A percentile compares a stretch with the other conserved stretches of the same genome.
Conservation (phyloP, 2,888 invertebrate genomes). For the Plebejus argus region DNA sequence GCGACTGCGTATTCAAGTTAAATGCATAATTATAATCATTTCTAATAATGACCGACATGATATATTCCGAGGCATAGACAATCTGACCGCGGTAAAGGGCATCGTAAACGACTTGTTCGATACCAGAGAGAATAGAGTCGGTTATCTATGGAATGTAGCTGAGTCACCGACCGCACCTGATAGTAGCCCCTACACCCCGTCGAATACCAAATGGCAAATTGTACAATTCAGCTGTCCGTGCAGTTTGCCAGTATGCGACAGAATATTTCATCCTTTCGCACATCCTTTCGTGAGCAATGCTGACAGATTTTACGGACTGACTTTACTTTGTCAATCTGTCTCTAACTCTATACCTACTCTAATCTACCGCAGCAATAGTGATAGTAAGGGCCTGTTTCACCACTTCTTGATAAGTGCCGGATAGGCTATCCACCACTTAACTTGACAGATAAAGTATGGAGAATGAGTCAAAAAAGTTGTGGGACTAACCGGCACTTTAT, state of each 20-base stretch:
- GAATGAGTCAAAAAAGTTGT: too few species aligned
- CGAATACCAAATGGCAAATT: slow-evolving; percentile 56
- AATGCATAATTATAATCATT: slow-evolving; percentile 45
- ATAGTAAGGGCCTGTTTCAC: too few species aligned
- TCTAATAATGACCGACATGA: slow-evolving; percentile 48
- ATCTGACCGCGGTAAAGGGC: slow-evolving; percentile 64
- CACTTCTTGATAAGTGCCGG: too few species aligned
- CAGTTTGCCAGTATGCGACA: not conserved
- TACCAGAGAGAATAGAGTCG: slow-evolving; percentile 60
- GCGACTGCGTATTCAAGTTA: slow-evolving; percentile 39
- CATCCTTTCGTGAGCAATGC: not conserved
- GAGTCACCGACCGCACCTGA: slow-evolving; percentile 78
- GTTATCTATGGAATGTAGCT: slow-evolving; percentile 75
- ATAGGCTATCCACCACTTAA: too few species aligned
- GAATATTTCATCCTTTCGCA: not conserved
- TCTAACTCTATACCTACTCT: too few species aligned
- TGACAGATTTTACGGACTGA: not conserved
- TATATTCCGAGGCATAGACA: slow-evolving; percentile 46
- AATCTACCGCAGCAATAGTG: too few species aligned
- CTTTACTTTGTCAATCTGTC: not conserved
- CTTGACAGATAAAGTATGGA: too few species aligned
- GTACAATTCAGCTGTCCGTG: slow-evolving; percentile 6
- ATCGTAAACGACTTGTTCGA: slow-evolving; percentile 61
- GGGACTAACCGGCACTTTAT: too few species aligned
- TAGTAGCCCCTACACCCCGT: slow-evolving; percentile 55